These are phyloP conservation scores for Lepidocolaptes lacrymiger DNA, from an alignment of 2,797 vertebrate genomes.

Conservation along the genomic window DNA sequence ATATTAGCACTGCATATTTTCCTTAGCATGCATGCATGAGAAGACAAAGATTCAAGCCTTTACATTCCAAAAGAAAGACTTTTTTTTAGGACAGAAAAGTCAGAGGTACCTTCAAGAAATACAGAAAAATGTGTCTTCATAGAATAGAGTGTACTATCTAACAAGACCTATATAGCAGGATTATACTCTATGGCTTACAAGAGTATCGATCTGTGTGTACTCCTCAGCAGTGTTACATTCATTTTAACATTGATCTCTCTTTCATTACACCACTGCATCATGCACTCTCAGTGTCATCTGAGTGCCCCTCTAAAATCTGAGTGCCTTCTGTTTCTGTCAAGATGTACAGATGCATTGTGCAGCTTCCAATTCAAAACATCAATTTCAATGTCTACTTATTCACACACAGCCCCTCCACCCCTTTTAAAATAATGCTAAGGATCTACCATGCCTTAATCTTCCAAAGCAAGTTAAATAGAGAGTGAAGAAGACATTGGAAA, in stretches of 20 bases:
- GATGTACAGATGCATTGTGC: background rate
- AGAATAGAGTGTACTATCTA: constrained; percentile 46
- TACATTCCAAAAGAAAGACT: background rate
- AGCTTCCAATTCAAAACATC: constrained; percentile 10
- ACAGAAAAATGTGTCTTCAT: constrained; percentile 41
- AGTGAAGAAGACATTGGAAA: background rate
- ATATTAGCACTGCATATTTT: background rate
- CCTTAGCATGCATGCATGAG: background rate
- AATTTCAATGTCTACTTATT: constrained; percentile 11
- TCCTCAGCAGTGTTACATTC: constrained; percentile 56
- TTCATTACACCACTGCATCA: constrained; percentile 64
- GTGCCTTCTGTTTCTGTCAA: constrained; percentile 31
- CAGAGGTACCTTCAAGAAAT: constrained; percentile 24
- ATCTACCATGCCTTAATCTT: background rate
- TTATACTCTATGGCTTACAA: constrained; percentile 52
- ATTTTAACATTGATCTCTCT: constrained; percentile 70
- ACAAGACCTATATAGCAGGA: constrained; percentile 34
- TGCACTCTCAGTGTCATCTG: constrained; percentile 35
- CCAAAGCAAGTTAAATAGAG: background rate
- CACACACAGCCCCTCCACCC: background rate
- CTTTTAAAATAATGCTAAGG: constrained; percentile 12
- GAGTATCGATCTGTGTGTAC: constrained; percentile 68
- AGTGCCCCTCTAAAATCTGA: constrained; percentile 27
- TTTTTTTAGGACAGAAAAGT: constrained; percentile 36
- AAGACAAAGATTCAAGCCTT: constrained; percentile 1